Evolutionary conservation across 2,888 invertebrate genomes (phyloP).

Genomic region (Dynastes tityus): DNA sequence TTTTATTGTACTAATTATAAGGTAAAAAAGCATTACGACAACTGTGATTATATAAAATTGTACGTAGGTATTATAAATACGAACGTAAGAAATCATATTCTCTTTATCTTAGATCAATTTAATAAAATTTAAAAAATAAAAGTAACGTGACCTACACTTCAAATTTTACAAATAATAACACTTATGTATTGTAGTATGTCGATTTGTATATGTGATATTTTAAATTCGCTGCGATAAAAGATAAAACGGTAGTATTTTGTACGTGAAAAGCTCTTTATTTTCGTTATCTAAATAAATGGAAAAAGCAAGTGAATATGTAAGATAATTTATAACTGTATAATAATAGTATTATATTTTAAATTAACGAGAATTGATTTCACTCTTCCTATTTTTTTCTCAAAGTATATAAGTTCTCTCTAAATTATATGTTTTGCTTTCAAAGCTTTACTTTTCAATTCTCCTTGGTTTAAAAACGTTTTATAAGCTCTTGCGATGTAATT

Average conservation of each 20-base stretch:
- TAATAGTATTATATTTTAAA: too few relatives aligned
- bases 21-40: conserved; percentile 6
- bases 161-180: too few relatives aligned
- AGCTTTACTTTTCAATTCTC: too few relatives aligned
- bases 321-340: too few relatives aligned
- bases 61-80: neutral
- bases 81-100: conserved; percentile 5
- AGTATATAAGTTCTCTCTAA: too few relatives aligned
- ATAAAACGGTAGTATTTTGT: conserved; percentile 8
- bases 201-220: conserved; percentile 29
- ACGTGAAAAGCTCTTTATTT: neutral
- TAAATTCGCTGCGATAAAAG: conserved; percentile 24
- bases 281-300: too few relatives aligned
- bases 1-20: neutral
- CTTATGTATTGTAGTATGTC: neutral
- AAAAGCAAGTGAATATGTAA: too few relatives aligned
- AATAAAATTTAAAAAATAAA: neutral
- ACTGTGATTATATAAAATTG: conserved; percentile 40
- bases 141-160: neutral
- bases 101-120: neutral
- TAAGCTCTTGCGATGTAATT: too few relatives aligned
- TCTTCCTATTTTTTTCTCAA: too few relatives aligned
- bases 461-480: too few relatives aligned
- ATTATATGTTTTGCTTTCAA: too few relatives aligned
- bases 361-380: too few relatives aligned